Conservation (phyloP, 2,888 invertebrate genomes). For the Allygus modestus region DNA sequence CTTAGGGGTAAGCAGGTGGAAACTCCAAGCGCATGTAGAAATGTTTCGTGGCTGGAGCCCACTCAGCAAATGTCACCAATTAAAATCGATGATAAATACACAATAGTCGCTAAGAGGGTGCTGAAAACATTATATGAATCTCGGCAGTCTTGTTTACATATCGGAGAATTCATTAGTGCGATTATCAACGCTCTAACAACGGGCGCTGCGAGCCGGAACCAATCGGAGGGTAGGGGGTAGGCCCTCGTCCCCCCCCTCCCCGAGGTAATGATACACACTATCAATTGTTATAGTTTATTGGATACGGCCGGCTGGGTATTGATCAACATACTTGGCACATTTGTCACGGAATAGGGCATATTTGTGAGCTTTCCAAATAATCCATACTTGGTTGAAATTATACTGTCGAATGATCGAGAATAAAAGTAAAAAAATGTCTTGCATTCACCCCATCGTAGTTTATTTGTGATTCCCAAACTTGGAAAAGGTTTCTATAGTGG, state of each 20-base stretch:
- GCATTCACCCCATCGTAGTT: no score
- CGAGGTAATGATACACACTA: constrained; percentile 26
- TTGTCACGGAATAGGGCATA: not conserved
- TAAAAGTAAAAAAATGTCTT: no score
- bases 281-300: constrained; percentile 50
- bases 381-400: no score
- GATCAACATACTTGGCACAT: constrained; percentile 33
- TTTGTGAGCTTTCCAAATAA: no score
- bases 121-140: constrained; percentile 16
- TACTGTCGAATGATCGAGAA: no score
- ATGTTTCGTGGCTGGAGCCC: no score
- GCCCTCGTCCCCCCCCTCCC: not conserved
- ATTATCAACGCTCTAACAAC: not conserved
- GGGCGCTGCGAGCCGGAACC: constrained; percentile 16
- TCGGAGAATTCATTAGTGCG: constrained; percentile 21
- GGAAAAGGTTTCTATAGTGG: no score
- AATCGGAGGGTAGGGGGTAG: not conserved
- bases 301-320: constrained; percentile 25
- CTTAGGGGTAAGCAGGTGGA: no score
- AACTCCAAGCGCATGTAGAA: no score
- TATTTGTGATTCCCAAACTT: no score
- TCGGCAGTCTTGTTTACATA: constrained; percentile 34
- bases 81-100: not conserved
- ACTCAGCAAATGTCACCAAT: no score
- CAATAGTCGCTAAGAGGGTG: constrained; percentile 1